Conservation (phyloP, 2,113 vertebrate genomes). For the Accipiter cooperii region DNA sequence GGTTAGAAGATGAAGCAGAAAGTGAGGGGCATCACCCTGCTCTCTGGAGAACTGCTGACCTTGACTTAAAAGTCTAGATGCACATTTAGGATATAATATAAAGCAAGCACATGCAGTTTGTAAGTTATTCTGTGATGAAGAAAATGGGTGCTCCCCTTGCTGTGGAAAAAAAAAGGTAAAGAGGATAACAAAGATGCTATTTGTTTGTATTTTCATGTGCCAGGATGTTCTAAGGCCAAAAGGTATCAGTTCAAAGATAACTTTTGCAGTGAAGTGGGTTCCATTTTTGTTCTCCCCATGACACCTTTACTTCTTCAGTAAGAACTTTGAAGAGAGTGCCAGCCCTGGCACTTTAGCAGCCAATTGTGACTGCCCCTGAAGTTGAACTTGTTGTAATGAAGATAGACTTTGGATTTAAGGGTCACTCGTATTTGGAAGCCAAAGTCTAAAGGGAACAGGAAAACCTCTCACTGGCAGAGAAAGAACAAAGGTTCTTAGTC, state of each 20-base stretch:
- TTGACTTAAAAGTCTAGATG: neutral
- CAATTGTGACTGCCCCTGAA: neutral
- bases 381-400: neutral
- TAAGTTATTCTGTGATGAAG: neutral
- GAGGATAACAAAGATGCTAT: neutral
- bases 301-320: neutral
- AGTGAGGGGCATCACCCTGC: neutral
- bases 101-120: neutral
- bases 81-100: neutral
- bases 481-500: neutral
- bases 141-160: neutral
- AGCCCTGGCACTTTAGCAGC: neutral
- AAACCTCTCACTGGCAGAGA: neutral
- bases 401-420: neutral
- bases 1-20: neutral
- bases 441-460: neutral
- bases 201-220: neutral
- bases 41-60: neutral
- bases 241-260: neutral
- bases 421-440: rapidly evolving
- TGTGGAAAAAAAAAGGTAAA: neutral
- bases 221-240: neutral
- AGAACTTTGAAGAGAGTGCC: neutral
- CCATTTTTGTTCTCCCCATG: neutral
- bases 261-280: neutral